Percentiles rank a stretch among this genome's conserved stretches.
These are phyloP conservation scores for Stomatorhinus ivindoensis DNA, from an alignment of 2,113 vertebrate genomes.

Conservation along the genomic window DNA sequence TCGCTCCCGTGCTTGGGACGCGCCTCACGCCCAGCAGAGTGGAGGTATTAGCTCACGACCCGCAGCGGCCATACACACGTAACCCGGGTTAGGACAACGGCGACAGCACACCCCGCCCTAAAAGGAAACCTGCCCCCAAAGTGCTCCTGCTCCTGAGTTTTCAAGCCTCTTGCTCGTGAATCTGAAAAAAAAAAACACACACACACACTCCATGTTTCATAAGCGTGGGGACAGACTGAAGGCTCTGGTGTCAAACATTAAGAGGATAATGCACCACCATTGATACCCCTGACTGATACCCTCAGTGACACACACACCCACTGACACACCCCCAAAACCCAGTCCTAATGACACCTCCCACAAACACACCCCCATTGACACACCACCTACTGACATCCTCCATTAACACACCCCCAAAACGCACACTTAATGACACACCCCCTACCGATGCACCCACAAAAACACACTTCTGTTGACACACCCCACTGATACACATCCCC, in stretches of 20 bases:
- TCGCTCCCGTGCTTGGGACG: not conserved
- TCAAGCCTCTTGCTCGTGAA: not conserved
- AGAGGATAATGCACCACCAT: not conserved
- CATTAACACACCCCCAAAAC: not conserved
- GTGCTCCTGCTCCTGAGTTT: not conserved
- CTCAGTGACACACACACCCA: not conserved
- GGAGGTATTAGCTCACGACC: not conserved
- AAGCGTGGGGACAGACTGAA: not conserved
- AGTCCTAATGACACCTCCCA: not conserved
- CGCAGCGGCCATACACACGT: not conserved
- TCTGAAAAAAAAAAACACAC: not conserved
- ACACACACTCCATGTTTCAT: slow-evolving; percentile 6
- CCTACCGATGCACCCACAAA: not conserved
- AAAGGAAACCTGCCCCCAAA: slow-evolving; percentile 9
- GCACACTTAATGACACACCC: not conserved
- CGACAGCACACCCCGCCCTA: not conserved
- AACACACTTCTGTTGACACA: not conserved
- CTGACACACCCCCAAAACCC: not conserved
- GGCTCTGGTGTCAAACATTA: not conserved
- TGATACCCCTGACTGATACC: not conserved
- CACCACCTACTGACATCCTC: not conserved
- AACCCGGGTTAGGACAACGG: not conserved
- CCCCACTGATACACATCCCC: not conserved
- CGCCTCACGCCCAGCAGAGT: not conserved
- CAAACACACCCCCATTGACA: not conserved